Percentiles rank a stretch among this genome's conserved stretches.
Conservation (phyloP, 2,113 vertebrate genomes). For the Ceyx melanurus region DNA sequence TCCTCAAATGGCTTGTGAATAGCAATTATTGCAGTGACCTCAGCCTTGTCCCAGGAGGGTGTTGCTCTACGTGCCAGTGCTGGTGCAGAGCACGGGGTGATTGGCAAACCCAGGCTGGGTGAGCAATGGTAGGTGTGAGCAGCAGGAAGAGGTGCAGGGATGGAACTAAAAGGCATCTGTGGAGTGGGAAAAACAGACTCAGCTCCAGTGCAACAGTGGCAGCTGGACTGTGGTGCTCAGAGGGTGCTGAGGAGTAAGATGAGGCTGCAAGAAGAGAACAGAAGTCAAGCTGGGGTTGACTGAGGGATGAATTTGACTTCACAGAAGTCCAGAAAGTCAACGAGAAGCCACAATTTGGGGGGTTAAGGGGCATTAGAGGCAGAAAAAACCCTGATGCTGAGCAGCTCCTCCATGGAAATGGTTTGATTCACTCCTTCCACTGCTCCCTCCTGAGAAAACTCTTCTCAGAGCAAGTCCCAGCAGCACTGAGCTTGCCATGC, state of each 20-base stretch:
- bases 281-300: accelerated
- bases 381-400: not conserved
- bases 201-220: not conserved
- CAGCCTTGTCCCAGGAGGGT: not conserved
- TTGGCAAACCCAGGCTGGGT: not conserved
- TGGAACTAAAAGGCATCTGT: not conserved
- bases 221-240: not conserved
- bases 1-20: not conserved
- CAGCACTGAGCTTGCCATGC: not conserved
- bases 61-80: not conserved
- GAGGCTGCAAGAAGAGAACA: not conserved
- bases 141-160: not conserved
- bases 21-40: not conserved
- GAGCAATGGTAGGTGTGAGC: not conserved
- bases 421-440: not conserved
- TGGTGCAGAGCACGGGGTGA: not conserved
- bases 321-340: not conserved
- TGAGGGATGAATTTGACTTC: not conserved
- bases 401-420: not conserved
- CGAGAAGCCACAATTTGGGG: not conserved
- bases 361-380: not conserved
- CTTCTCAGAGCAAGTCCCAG: not conserved
- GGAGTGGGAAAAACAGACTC: not conserved
- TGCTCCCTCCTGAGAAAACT: not conserved
- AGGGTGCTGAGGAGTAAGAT: not conserved